Base-by-base conservation (phyloP, 2,888 invertebrate genomes). In the Axea sp. region DNA sequence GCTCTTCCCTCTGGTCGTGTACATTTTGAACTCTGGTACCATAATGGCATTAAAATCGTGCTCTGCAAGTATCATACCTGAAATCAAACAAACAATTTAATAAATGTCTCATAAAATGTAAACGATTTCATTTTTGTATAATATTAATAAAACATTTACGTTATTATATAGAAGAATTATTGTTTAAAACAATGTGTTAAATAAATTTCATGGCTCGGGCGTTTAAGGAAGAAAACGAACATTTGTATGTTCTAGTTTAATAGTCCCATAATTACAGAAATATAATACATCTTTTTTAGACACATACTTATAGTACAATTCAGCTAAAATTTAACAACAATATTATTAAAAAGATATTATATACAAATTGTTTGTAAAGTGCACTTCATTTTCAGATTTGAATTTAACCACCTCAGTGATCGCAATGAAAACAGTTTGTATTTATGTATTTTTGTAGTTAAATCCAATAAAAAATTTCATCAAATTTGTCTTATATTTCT, bases 21-120 rank as follows among this genome's bases (percentile, higher is more conserved):
- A 65, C 14, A 65, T 33, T 55, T 76, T 60, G n/a, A 28, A 51
- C 0, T 84, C 82, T 14, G 80, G 76, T 41, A 81, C 64, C 14
- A 80, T 76, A 8, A 78, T 35, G 19, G 64, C 41, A 33, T 74
- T 78, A 24, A 65, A 64, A 39, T 73, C 73, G 12, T 76, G 35
- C 14, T 74, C 74, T 26, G 45, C 14, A 12, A 74, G 31, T 30
- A 51, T n/a, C 53, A 64, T 51, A 72, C 53, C 69, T 76, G 53
- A 62, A 74, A 75, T 0, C 17, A 68, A 72, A 64, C 30, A 8
- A 11, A 11, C 11, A 8, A 1, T 39, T 37, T 37, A 3, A 5
- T 19, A 19, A 2, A 0, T 35, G 8, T 19, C 0, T 14, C 14
- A 1, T 14, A 14, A 7, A 33, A 33, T 14, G 4, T 19, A 19